Evolutionary conservation across 2,797 vertebrate species (phyloP).

Genomic region (Centropyge bicolor): DNA sequence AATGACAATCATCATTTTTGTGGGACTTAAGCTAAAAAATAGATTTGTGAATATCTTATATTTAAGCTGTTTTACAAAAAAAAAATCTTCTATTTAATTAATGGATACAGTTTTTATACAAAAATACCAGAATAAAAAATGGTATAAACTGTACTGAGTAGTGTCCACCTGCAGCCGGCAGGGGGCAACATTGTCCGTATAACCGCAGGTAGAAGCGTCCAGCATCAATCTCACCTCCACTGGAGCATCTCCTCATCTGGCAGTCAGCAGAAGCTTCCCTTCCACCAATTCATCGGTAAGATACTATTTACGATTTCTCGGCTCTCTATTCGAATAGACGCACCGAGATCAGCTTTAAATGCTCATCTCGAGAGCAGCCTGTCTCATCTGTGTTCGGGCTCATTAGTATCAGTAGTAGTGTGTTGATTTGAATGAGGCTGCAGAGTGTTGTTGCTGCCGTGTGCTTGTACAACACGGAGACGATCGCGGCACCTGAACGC

Average conservation of each 20-base stretch:
- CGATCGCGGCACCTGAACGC: slow-evolving; percentile 55
- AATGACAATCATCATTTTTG: neutral
- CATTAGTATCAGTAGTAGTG: slow-evolving; percentile 46
- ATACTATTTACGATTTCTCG: slow-evolving; percentile 42
- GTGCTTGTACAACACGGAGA: slow-evolving; percentile 30
- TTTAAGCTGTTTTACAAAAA: neutral
- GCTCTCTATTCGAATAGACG: neutral
- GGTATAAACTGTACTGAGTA: neutral
- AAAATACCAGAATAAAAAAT: neutral
- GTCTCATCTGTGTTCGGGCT: slow-evolving; percentile 12
- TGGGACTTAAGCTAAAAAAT: neutral
- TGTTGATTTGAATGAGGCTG: slow-evolving; percentile 36
- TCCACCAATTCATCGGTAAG: slow-evolving; percentile 76
- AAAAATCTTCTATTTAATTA: too few species aligned
- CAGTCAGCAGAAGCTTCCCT: slow-evolving; percentile 61
- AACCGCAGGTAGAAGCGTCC: slow-evolving; percentile 29
- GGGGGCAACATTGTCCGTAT: slow-evolving; percentile 59
- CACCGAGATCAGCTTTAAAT: neutral
- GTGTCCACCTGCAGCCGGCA: slow-evolving; percentile 27
- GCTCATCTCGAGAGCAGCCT: neutral
- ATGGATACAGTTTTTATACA: accelerated
- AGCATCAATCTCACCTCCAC: slow-evolving; percentile 66
- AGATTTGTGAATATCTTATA: neutral
- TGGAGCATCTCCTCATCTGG: slow-evolving; percentile 75
- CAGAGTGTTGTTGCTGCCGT: slow-evolving; percentile 54